A percentile compares a stretch with the other conserved stretches of the same genome.
These are phyloP conservation scores for Ibycter americanus DNA, from an alignment of 2,797 vertebrate species.

Conservation along the genomic window DNA sequence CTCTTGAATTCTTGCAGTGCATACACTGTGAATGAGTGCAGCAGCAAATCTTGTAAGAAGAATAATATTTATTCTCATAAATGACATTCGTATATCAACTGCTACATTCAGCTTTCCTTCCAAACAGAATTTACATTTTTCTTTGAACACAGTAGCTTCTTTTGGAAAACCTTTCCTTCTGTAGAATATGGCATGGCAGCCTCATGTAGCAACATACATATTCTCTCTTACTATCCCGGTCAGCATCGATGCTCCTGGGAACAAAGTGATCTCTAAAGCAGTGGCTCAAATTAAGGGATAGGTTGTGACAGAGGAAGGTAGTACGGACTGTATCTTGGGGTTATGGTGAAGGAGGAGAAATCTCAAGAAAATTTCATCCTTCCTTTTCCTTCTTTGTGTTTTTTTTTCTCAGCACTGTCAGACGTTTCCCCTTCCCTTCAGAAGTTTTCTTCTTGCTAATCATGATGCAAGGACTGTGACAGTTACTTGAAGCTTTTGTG, in stretches of 20 bases:
- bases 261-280: neutral
- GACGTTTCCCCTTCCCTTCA: neutral
- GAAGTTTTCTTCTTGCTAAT: neutral
- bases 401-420: neutral
- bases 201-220: rapidly evolving
- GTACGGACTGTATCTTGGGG: neutral
- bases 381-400: neutral
- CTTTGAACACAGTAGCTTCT: neutral
- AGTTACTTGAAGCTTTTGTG: neutral
- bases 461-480: neutral
- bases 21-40: neutral
- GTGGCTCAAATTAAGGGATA: neutral
- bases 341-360: neutral
- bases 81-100: neutral
- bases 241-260: neutral
- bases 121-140: neutral
- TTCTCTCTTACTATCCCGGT: neutral
- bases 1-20: neutral
- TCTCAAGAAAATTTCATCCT: neutral
- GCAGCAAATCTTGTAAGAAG: neutral
- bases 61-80: neutral
- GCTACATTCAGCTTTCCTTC: neutral
- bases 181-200: neutral
- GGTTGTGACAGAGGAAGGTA: neutral
- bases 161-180: neutral